Evolutionary conservation across 1,140 invertebrate genomes (phyloP), one percentile per base, ranked within the genome.

Genomic region (Lanistes nyassanus): DNA sequence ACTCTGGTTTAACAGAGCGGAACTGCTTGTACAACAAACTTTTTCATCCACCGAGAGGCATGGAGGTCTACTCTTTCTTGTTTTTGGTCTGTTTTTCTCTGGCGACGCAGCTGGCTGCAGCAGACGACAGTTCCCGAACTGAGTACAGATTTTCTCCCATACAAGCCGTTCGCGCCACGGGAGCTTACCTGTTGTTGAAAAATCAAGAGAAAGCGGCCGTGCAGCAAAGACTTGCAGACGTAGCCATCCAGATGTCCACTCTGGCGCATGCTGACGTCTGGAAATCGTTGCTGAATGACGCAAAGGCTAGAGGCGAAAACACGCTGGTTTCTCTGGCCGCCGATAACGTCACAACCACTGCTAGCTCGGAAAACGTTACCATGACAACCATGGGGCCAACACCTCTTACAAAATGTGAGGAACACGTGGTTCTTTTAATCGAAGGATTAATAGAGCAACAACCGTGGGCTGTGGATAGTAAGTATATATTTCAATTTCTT

Each of bases 391-490:
- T 19, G 65, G 7, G n/a, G 26, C 60, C 60, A 11, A 64, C 60
- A n/a, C 65, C 65, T 21, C 7, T 11, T 3, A n/a, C 65, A 21
- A 37, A 37, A 21, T 66, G 65, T 66, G 7, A 39, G 36, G 42
- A 66, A 23, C 9, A 66, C 31, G 42, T 42, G 11, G 36, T 19
- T 4, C 21, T 6, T 11, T 7, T 66, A 42, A 16, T 66, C 36
- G 26, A 26, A 36, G 65, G 23, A 21, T n/a, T 39, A 2, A 39
- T 39, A 23, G 19, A 66, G 26, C 19, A 39, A 3, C 65, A 66
- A 23, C 36, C 65, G 16, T 66, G 65, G 65, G 65, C 65, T 4
- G n/a, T 23, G 11, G 36, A 66, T n/a, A 66, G 65, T 66, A 42
- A 66, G 65, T 66, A 21, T 23, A 9, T 23, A n/a, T n/a, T n/a